phyloP scores from a whole-genome alignment of 2,113 vertebrate species.

The Parotia lawesii region DNA sequence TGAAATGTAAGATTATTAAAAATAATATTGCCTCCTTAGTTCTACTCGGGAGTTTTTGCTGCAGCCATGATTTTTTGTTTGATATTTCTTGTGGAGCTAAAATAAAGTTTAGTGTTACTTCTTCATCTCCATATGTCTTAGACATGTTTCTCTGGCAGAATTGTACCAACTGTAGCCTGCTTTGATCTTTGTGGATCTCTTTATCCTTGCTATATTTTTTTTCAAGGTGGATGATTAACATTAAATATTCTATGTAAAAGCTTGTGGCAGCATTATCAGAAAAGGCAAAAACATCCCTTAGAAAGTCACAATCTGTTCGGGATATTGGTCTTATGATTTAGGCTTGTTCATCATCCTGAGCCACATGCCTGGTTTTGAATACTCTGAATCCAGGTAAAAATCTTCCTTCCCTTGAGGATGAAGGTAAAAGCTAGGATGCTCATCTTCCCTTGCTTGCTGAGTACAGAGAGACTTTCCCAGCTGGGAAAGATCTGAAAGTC shows the following conservation, averaged over 20 bases:
- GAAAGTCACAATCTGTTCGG: not conserved
- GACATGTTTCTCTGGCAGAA: not conserved
- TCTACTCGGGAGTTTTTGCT: not conserved
- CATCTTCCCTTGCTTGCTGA: not conserved
- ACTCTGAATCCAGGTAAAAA: not conserved
- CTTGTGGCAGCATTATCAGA: not conserved
- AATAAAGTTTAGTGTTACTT: not conserved
- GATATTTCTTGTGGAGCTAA: not conserved
- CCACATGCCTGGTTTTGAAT: not conserved
- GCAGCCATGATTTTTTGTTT: not conserved
- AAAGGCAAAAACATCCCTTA: not conserved
- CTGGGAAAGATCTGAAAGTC: not conserved
- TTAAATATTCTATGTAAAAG: not conserved
- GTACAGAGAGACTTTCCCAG: not conserved
- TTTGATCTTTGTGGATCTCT: not conserved
- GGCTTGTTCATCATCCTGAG: not conserved
- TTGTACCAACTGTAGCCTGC: not conserved
- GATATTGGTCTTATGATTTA: rapidly evolving
- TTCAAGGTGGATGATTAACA: not conserved
- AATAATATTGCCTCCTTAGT: not conserved
- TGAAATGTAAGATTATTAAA: not conserved
- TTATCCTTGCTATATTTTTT: not conserved
- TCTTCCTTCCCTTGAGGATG: not conserved
- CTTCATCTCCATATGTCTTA: not conserved
- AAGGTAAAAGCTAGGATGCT: not conserved